Evolutionary conservation across 2,888 invertebrate species (phyloP), one percentile per base, ranked within the genome.

Genomic region (Drosophila meridionalis): DNA sequence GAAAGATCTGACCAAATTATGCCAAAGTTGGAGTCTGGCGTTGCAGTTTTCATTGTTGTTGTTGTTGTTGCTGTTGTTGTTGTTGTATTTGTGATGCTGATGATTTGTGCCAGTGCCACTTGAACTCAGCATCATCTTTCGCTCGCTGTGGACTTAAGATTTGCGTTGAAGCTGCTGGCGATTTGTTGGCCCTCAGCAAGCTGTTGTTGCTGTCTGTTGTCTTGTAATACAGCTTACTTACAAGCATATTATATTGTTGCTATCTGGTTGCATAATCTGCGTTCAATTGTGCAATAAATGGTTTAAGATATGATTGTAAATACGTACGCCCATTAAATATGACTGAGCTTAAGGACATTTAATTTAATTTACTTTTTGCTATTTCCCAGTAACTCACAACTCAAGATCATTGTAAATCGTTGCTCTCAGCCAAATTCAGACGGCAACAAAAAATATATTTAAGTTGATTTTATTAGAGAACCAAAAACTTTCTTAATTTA

Each of bases 21-120:
- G 84, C 80, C 84, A 87, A 87, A 83, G 55, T 65, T 82, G 57
- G 28, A 52, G 52, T 50, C 45, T 57, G 63, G 68, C n/a, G 69
- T 69, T 75, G 76, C 72, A 71, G 36, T 65, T 65, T 48, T 43
- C 36, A 34, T 58, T 68, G n/a, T 59, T 65, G 26, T 20, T 43
- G 42, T 53, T 43, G 42, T 53, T 52, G 50, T 12, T 56, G 28
- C 12, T 48, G 48, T 53, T 63, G 59, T 38, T 70, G 42, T 30
- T 76, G 32, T 42, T 47, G 43, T 38, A 45, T 36, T 67, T 63
- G 12, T 59, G 34, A 55, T 38, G 63, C 69, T 56, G 65, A 69
- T 85, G 83, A 76, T 85, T 87, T 80, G 78, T 76, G 80, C 70
- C 87, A 77, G 72, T 76, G 78, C 73, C 83, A 76, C 76, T 77